phyloP scores from a whole-genome alignment of 2,888 invertebrate species.

The Limnephilus marmoratus region DNA sequence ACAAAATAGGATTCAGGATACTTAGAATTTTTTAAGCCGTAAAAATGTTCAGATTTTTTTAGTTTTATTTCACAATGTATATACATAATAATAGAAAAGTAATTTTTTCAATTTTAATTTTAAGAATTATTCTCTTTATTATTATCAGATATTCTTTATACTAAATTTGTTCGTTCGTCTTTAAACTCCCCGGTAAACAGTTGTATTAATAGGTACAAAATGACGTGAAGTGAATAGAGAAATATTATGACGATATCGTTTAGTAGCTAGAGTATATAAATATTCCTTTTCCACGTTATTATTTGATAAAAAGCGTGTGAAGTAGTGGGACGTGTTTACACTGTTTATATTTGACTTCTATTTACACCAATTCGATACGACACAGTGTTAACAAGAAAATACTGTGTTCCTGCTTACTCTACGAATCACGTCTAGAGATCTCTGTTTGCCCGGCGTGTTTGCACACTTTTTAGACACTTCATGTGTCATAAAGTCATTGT shows the following conservation, averaged over 20 bases:
- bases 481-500: background rate
- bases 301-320: conserved; percentile 7
- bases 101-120: no score
- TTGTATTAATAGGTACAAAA: background rate
- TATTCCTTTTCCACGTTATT: background rate
- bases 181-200: background rate
- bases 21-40: no score
- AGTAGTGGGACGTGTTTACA: conserved; percentile 26
- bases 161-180: background rate
- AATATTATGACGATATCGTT: background rate
- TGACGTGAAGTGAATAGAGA: background rate
- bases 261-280: background rate
- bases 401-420: conserved; percentile 5
- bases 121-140: no score
- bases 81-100: no score
- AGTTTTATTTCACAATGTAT: no score
- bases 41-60: no score
- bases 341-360: conserved; percentile 23
- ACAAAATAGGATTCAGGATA: no score
- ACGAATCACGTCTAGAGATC: conserved; percentile 1
- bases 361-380: conserved; percentile 23
- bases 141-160: background rate
- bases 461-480: background rate
- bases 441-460: background rate
- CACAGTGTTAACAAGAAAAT: conserved; percentile 23